Base-by-base conservation (phyloP, 1,140 invertebrate genomes). In the Heliconius eleuchia region DNA sequence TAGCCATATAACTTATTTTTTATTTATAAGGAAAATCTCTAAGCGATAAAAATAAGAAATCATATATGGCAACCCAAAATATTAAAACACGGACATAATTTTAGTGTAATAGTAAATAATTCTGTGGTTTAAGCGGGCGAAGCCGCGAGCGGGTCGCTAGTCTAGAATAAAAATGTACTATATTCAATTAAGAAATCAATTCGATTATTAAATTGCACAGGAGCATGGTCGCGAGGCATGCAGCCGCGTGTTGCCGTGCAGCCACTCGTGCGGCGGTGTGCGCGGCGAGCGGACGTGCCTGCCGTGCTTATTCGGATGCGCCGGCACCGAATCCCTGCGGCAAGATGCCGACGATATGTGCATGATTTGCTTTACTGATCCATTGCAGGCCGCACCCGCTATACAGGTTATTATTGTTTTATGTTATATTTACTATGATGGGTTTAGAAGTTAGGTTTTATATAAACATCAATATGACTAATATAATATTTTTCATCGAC, bases 341-440 rank as follows among this genome's bases (percentile, higher is more conserved):
- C 99, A 99, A 94, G 99, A 99, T 93, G 98, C 98, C 1, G 99
- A 99, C 88, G 99, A 99, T 88, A 99, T 99, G 98, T 99, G 99
- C 94, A 99, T 99, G 98, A 99, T 99, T 81, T 99, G 99, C 90
- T 99, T 99, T 92, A 99, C 98, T 0, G 99, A 99, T 90, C 98
- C 99, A 1, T 94, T 99, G 5, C 97, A 98, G 30, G 98, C 97
- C 82, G 98, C 99, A 0, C 99, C 99, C 19, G 98, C 98, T n/a
- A 97, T 99, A 88, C 97, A 97, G 95, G 97, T 97, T 74, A 37
- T 19, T 52, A 66, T 57, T 57, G 55, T 7, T 57, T 8, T 9
- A 57, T 57, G 19, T 57, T 18, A n/a, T 9, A 46, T 42, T 42
- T 42, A 4, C 42, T 42, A 42, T 42, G 39, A 42, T 11, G 11